Percentiles rank a stretch among this genome's conserved stretches.
phyloP scores from a whole-genome alignment of 2,797 vertebrate genomes.

The Catamblyrhynchus diadema region DNA sequence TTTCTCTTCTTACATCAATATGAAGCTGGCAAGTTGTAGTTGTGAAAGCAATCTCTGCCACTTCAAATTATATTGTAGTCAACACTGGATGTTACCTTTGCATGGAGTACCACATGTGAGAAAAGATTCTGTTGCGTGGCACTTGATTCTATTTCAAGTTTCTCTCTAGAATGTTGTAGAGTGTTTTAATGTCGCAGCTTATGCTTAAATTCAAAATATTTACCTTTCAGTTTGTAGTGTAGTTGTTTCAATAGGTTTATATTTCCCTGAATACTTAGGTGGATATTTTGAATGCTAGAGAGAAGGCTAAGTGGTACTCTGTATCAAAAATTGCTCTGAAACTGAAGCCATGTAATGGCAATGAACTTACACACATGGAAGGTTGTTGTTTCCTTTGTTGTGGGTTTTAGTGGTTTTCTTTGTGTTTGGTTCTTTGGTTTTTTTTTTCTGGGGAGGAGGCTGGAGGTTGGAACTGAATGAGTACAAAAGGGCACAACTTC shows the following conservation, averaged over 20 bases:
- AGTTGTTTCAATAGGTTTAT: neutral
- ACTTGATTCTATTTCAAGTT: neutral
- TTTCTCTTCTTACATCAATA: neutral
- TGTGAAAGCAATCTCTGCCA: neutral
- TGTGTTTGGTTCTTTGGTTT: accelerated
- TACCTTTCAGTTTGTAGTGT: neutral
- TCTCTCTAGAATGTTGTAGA: neutral
- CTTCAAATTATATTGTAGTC: neutral
- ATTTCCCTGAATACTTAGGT: neutral
- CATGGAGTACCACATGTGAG: accelerated
- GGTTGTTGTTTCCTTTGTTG: neutral
- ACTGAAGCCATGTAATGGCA: neutral
- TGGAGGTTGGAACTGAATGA: neutral
- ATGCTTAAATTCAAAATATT: neutral
- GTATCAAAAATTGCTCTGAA: neutral
- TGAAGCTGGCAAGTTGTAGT: neutral
- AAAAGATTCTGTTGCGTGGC: neutral
- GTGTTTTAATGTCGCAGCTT: neutral
- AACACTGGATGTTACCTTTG: neutral
- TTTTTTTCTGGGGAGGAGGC: neutral
- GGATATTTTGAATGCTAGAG: neutral
- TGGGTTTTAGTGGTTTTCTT: neutral
- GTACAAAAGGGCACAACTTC: neutral
- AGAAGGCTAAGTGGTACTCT: neutral
- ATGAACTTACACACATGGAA: neutral